Conservation (phyloP, 2,797 vertebrate genomes). For the Eutrigla gurnardus region DNA sequence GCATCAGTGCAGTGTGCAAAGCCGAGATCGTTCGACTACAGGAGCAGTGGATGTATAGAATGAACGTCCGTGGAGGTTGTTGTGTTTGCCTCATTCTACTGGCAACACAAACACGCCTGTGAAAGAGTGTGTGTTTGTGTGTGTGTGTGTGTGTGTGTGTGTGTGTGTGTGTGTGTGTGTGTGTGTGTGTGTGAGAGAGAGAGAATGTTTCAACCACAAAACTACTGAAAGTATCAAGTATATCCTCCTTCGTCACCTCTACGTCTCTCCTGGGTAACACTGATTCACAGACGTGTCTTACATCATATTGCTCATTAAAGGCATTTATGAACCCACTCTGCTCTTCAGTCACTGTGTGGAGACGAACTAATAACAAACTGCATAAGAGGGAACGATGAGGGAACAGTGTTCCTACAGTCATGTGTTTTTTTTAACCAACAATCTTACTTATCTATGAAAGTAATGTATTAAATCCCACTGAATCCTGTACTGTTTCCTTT, state of each 20-base stretch:
- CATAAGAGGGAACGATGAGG: neutral
- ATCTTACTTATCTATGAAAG: neutral
- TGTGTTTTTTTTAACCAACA: neutral
- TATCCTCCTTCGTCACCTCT: neutral
- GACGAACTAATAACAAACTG: neutral
- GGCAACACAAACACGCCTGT: neutral
- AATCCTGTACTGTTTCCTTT: too few relatives aligned
- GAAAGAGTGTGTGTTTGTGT: too few relatives aligned
- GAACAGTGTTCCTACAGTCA: neutral
- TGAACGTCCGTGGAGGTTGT: neutral
- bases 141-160: neutral
- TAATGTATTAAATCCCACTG: neutral
- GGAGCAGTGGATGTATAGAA: neutral
- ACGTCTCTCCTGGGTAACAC: neutral
- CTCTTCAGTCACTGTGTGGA: neutral
- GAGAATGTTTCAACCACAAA: neutral
- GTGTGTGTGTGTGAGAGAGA: neutral
- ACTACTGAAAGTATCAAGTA: neutral
- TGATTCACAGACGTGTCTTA: neutral
- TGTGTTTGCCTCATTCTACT: neutral
- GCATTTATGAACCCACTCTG: neutral
- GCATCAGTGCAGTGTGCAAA: conserved; percentile 12
- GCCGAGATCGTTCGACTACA: conserved; percentile 1
- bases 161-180: neutral
- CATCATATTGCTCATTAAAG: neutral